These are phyloP conservation scores for Prosopocoilus inquinatus DNA, from an alignment of 2,888 invertebrate species.

Conservation along the genomic window DNA sequence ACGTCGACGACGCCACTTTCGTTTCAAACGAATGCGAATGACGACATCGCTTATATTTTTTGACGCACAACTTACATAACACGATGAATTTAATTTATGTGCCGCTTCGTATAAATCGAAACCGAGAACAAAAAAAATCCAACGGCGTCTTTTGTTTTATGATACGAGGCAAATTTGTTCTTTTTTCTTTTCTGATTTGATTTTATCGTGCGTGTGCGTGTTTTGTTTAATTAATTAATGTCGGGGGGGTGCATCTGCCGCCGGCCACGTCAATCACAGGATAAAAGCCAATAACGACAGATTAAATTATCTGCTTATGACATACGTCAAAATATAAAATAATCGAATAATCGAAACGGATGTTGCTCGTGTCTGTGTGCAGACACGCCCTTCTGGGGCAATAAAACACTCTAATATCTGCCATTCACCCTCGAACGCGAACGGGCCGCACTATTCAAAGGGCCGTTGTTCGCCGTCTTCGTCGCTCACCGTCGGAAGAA, in stretches of 20 bases:
- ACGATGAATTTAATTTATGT: no score
- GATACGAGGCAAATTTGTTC: no score
- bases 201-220: no score
- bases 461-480: conserved; percentile 4
- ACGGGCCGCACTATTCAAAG: conserved; percentile 5
- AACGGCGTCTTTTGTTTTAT: no score
- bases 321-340: conserved; percentile 25
- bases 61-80: no score
- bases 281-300: conserved; percentile 11
- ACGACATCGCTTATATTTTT: no score
- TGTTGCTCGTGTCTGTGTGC: not conserved
- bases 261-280: not conserved
- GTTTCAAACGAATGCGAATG: no score
- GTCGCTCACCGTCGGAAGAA: not conserved
- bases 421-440: conserved; percentile 3
- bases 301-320: conserved; percentile 18
- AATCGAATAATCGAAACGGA: conserved; percentile 18
- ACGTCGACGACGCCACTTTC: no score
- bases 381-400: not conserved
- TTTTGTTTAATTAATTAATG: no score
- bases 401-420: conserved; percentile 5
- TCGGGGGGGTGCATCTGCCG: not conserved
- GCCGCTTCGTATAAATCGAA: no score
- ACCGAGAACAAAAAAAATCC: no score
- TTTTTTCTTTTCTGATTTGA: no score